Percentiles rank a stretch among this genome's conserved stretches.
phyloP scores from a whole-genome alignment of 2,113 vertebrate genomes.

The Calypte anna region DNA sequence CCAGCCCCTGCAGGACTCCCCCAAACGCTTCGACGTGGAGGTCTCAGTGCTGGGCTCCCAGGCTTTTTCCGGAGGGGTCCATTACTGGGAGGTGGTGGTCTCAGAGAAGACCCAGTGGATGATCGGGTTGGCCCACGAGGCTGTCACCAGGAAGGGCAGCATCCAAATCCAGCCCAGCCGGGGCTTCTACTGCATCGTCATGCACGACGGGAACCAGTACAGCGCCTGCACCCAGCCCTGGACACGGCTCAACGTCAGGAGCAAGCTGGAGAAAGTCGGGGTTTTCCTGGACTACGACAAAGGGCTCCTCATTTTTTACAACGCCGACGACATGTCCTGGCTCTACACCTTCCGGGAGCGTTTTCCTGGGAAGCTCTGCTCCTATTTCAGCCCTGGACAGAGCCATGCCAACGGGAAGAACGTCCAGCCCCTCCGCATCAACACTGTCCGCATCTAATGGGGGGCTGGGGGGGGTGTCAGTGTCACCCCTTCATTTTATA shows the following conservation, averaged over 20 bases:
- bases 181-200: conserved; percentile 97
- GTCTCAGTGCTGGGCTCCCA: conserved; percentile 93
- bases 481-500: too few species aligned
- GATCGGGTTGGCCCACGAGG: conserved; percentile 94
- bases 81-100: conserved; percentile 99
- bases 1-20: conserved; percentile 95
- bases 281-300: conserved; percentile 96
- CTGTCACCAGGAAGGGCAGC: conserved; percentile 93
- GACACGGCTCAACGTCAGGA: conserved; percentile 96
- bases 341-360: conserved; percentile 96
- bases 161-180: conserved; percentile 97
- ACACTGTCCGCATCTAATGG: conserved; percentile 90
- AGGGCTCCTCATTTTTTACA: conserved; percentile 98
- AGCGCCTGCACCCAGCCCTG: conserved; percentile 98
- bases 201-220: conserved; percentile 99
- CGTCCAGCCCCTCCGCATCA: conserved; percentile 94
- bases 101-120: conserved; percentile 99
- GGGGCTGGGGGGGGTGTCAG: too few species aligned
- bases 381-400: conserved; percentile 96
- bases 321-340: conserved; percentile 98
- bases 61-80: conserved; percentile 87
- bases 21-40: conserved; percentile 95
- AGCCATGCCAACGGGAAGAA: conserved; percentile 98
- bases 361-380: conserved; percentile 90
- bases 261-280: conserved; percentile 96